A percentile compares a stretch with the other conserved stretches of the same genome.
These are phyloP conservation scores for Chorisops tibialis DNA, from an alignment of 2,888 invertebrate genomes.

Conservation along the genomic window DNA sequence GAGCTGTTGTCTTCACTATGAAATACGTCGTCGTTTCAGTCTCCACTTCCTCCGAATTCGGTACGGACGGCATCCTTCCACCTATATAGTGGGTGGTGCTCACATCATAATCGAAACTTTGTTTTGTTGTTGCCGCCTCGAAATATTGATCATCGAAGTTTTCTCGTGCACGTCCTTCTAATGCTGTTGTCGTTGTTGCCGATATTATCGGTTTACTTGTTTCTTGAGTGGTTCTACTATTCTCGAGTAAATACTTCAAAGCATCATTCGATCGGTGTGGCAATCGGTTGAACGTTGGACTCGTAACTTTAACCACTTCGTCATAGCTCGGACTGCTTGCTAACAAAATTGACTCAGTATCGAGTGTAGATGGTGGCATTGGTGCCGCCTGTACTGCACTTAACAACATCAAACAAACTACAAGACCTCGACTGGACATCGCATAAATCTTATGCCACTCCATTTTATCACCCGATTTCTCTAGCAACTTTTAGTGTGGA, in stretches of 20 bases:
- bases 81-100: conserved; percentile 16
- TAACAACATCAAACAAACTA: too few species aligned
- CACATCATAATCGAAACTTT: conserved; percentile 9
- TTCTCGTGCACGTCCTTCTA: not conserved
- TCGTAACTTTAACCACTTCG: not conserved
- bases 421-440: too few species aligned
- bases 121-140: not conserved
- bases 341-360: too few species aligned
- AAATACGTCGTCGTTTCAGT: conserved; percentile 11
- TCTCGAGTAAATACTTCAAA: conserved; percentile 11
- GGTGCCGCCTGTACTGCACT: too few species aligned
- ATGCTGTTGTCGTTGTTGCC: conserved; percentile 1
- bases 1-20: conserved; percentile 9
- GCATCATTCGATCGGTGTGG: conserved; percentile 18
- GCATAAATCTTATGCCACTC: too few species aligned
- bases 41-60: not conserved
- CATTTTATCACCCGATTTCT: too few species aligned
- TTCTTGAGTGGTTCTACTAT: conserved; percentile 14
- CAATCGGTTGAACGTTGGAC: not conserved
- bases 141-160: conserved; percentile 17
- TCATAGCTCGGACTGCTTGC: too few species aligned
- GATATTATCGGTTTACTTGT: not conserved
- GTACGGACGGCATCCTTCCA: not conserved
- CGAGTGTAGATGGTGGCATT: too few species aligned
- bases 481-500: too few species aligned